Percentiles rank a stretch among this genome's conserved stretches.
phyloP scores from a whole-genome alignment of 2,888 invertebrate genomes.

The Acanthopleura granulata region DNA sequence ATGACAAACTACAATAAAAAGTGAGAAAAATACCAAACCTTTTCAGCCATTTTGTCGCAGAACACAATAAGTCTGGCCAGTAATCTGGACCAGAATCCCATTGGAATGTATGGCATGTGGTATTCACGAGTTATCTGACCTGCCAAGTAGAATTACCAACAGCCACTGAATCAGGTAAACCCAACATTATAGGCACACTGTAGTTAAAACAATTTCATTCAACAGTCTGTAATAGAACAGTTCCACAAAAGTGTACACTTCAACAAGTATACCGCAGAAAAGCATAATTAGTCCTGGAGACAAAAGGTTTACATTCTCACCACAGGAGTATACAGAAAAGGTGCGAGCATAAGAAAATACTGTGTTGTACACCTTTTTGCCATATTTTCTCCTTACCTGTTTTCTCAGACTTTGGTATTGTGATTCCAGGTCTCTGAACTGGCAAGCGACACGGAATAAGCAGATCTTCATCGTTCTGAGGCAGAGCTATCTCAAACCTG shows the following conservation, averaged over 20 bases:
- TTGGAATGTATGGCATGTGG: constrained; percentile 57
- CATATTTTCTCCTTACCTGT: background rate
- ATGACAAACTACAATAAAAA: too few relatives aligned
- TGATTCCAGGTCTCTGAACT: constrained; percentile 40
- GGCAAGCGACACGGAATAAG: constrained; percentile 62
- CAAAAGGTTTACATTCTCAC: too few relatives aligned
- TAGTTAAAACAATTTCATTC: too few relatives aligned
- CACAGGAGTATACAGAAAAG: too few relatives aligned
- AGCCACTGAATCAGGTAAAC: background rate
- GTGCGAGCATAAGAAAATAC: too few relatives aligned
- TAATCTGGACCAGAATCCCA: constrained; percentile 64
- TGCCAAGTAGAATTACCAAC: constrained; percentile 25
- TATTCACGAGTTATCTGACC: constrained; percentile 55
- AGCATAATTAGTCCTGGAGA: too few relatives aligned
- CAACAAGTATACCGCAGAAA: too few relatives aligned
- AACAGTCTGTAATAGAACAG: too few relatives aligned
- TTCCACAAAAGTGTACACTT: too few relatives aligned
- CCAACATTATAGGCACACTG: background rate
- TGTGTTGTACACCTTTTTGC: too few relatives aligned
- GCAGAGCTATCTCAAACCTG: constrained; percentile 66
- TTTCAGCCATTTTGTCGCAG: constrained; percentile 28
- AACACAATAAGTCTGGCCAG: constrained; percentile 57
- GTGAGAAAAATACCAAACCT: too few relatives aligned
- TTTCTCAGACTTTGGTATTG: constrained; percentile 29
- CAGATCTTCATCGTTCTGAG: constrained; percentile 59